phyloP scores from a whole-genome alignment of 2,113 vertebrate species.

The Paramormyrops kingsleyae region DNA sequence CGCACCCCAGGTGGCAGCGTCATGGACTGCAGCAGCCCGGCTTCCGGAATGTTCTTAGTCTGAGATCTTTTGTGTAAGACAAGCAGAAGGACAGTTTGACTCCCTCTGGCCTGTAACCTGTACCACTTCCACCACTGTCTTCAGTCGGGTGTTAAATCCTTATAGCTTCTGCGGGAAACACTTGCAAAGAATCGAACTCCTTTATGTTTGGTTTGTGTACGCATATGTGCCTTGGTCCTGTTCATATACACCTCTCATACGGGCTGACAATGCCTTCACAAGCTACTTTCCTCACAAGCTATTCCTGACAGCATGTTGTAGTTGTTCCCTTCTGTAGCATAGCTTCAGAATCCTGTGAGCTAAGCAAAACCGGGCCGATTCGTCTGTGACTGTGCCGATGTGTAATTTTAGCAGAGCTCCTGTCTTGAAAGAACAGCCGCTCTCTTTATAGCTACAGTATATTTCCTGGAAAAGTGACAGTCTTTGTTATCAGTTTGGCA shows the following conservation, averaged over 20 bases:
- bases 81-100: not conserved
- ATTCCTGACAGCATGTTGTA: not conserved
- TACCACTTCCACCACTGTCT: not conserved
- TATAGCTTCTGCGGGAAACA: not conserved
- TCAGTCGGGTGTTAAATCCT: not conserved
- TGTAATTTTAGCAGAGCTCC: not conserved
- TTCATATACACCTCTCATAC: not conserved
- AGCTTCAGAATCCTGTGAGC: not conserved
- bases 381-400: not conserved
- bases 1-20: not conserved
- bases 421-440: not conserved
- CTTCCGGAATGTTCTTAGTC: not conserved
- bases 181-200: not conserved
- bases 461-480: not conserved
- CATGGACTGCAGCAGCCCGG: not conserved
- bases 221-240: not conserved
- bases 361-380: not conserved
- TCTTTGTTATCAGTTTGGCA: not conserved
- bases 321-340: not conserved
- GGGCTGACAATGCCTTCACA: not conserved
- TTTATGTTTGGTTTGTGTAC: not conserved
- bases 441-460: not conserved
- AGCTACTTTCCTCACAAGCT: not conserved
- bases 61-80: not conserved
- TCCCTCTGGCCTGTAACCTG: not conserved